A percentile compares a stretch with the other conserved stretches of the same genome.
These are phyloP conservation scores for Napeogenes inachia DNA, from an alignment of 2,888 invertebrate species.

Conservation along the genomic window DNA sequence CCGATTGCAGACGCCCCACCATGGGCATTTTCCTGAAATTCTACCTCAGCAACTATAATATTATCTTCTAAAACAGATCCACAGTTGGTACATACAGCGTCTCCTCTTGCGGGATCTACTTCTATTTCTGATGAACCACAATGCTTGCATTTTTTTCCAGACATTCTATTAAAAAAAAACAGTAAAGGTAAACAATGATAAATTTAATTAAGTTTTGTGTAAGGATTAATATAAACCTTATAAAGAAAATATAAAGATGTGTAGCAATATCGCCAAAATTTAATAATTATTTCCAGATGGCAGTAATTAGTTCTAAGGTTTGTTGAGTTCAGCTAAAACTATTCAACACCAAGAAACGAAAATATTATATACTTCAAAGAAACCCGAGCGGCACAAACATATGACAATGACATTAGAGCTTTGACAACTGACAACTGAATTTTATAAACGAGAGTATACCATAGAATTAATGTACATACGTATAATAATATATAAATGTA, in stretches of 20 bases:
- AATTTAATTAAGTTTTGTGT: not conserved
- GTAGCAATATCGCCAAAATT: not conserved
- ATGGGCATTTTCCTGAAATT: constrained; percentile 94
- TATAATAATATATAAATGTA: too few relatives aligned
- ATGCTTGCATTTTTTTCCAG: constrained; percentile 88
- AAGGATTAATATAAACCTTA: not conserved
- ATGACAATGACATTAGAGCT: not conserved
- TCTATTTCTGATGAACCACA: constrained; percentile 95
- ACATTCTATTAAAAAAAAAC: constrained; percentile 42
- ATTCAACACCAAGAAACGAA: not conserved
- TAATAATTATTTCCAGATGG: not conserved
- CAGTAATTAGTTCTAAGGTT: not conserved
- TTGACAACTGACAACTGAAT: not conserved
- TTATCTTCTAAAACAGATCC: constrained; percentile 97
- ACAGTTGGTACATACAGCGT: constrained; percentile 97
- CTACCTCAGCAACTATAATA: constrained; percentile 96
- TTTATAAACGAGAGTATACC: too few relatives aligned
- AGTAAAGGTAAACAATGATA: not conserved
- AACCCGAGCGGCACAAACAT: constrained; percentile 1
- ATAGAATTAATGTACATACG: too few relatives aligned
- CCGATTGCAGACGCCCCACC: constrained; percentile 93
- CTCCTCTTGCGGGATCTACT: constrained; percentile 95
- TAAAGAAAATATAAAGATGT: not conserved
- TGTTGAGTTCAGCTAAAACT: too few relatives aligned
- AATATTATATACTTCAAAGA: not conserved